Evolutionary conservation across 2,888 invertebrate genomes (phyloP).

Genomic region (Melanostoma scalare): DNA sequence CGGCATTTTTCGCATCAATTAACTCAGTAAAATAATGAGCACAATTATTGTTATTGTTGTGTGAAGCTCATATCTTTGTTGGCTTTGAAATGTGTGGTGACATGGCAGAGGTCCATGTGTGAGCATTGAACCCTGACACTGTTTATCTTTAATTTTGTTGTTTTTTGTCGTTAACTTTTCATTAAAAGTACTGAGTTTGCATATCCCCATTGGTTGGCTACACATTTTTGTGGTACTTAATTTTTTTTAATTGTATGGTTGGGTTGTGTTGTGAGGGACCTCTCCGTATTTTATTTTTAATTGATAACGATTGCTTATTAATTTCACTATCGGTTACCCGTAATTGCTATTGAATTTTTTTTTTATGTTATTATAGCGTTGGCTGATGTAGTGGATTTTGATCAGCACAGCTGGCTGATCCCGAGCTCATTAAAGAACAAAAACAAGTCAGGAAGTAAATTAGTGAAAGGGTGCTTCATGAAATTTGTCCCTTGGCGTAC

Average conservation of each 20-base stretch:
- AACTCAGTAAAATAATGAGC: conserved; percentile 65
- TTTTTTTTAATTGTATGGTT: conserved; percentile 4
- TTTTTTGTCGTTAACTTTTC: conserved; percentile 38
- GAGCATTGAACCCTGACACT: conserved; percentile 14
- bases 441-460: no score
- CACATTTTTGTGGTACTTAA: conserved; percentile 26
- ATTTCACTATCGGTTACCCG: conserved; percentile 39
- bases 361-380: background rate
- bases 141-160: conserved; percentile 22
- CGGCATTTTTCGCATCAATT: conserved; percentile 68
- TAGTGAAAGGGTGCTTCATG: no score
- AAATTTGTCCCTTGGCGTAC: no score
- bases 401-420: no score
- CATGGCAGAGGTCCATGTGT: conserved; percentile 11
- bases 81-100: conserved; percentile 17
- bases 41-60: conserved; percentile 39
- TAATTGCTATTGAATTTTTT: conserved; percentile 37
- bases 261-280: background rate
- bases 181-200: conserved; percentile 17
- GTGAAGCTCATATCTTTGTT: conserved; percentile 20
- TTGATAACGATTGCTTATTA: conserved; percentile 46
- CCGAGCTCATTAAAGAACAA: no score
- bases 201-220: conserved; percentile 11
- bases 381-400: background rate
- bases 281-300: conserved; percentile 7